Evolutionary conservation across 2,888 invertebrate genomes (phyloP), one percentile per base, ranked within the genome.

Genomic region (Tipula confusa): DNA sequence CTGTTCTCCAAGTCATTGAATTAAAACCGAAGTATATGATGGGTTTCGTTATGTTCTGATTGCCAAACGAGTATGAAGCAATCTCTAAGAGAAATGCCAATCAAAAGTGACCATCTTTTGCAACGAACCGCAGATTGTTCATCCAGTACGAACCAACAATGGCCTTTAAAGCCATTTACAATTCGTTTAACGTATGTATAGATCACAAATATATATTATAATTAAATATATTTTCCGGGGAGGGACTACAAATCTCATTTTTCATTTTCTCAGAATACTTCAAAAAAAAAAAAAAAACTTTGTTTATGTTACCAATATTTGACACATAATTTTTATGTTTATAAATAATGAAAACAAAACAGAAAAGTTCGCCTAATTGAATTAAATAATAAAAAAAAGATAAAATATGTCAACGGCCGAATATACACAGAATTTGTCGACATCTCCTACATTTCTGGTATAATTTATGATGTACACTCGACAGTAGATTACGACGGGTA

Each of bases 161-260:
- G n/a, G n/a, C n/a, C n/a, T n/a, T n/a, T n/a, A n/a, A n/a, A n/a
- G n/a, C n/a, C n/a, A n/a, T n/a, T n/a, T n/a, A n/a, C n/a, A n/a
- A n/a, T n/a, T 33, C 6, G 33, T 24, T 24, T 64, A 7, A 24
- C 2, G 24, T 9, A 15, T 11, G 43, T 43, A 11, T 13, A 18
- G 33, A 33, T 11, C 7, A 64, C 9, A 64, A 64, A 64, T n/a
- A n/a, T n/a, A n/a, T n/a, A n/a, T n/a, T 64, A 24, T 64, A 64
- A 64, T 64, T 64, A 64, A 64, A 64, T 64, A 24, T 64, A 64
- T 64, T 64, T 64, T 64, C 64, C 64, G 64, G 64, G n/a, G 64
- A 64, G 64, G 64, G 64, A 64, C 18, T 64, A 24, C 18, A 24
- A 64, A 64, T 24, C 64, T 64, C 64, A 64, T 64, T 64, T 64